A percentile compares a stretch with the other conserved stretches of the same genome.
phyloP scores from a whole-genome alignment of 2,797 vertebrate genomes.

The Danio choprae region DNA sequence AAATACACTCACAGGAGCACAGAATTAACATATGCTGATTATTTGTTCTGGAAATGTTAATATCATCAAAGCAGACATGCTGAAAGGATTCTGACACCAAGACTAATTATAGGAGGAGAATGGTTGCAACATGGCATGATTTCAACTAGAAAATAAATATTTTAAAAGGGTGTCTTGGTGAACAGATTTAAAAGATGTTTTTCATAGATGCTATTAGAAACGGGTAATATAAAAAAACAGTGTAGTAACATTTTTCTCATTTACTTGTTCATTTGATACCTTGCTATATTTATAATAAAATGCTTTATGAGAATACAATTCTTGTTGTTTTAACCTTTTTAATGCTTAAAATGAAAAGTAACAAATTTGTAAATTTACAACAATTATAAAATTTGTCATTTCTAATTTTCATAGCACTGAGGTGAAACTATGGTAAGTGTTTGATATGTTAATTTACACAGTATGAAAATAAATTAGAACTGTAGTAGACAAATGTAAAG shows the following conservation, averaged over 20 bases:
- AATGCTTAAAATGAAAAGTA: background rate
- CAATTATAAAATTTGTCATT: background rate
- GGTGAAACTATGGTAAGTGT: no score
- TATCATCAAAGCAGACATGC: background rate
- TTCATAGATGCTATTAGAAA: no score
- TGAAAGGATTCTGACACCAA: constrained; percentile 1
- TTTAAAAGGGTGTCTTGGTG: no score
- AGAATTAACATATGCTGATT: constrained; percentile 26
- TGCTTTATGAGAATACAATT: no score
- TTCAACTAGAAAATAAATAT: background rate
- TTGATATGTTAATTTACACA: background rate
- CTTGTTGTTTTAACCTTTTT: background rate
- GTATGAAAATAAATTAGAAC: background rate
- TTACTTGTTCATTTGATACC: no score
- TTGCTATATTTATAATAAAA: no score
- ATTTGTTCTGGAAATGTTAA: background rate
- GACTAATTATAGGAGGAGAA: background rate
- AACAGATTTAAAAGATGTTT: no score
- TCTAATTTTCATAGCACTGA: no score
- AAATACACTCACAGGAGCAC: constrained; percentile 36
- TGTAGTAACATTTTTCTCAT: no score
- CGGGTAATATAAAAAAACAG: no score
- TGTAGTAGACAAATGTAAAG: background rate
- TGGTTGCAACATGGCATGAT: background rate
- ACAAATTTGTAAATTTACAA: background rate